phyloP scores from a whole-genome alignment of 2,888 invertebrate species.

The Caenorhabditis sp. region DNA sequence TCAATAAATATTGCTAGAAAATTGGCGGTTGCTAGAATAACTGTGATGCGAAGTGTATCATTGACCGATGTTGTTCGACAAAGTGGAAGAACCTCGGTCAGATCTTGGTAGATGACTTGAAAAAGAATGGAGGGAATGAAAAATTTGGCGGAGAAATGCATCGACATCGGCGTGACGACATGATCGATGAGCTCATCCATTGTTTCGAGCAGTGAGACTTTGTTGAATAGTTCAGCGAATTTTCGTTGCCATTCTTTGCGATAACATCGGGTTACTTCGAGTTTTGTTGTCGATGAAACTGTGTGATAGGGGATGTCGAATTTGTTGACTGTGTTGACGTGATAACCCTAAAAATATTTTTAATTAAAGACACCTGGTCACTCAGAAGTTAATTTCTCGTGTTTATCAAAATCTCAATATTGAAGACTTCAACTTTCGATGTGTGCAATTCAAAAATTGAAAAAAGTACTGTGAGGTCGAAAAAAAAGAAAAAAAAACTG shows the following conservation, averaged over 20 bases:
- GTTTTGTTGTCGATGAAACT: constrained; percentile 12
- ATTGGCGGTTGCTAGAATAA: constrained; percentile 24
- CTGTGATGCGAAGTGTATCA: constrained; percentile 30
- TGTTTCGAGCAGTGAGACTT: constrained; percentile 26
- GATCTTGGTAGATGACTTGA: constrained; percentile 30
- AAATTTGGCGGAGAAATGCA: constrained; percentile 14
- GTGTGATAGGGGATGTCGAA: constrained; percentile 34
- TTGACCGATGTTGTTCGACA: constrained; percentile 25
- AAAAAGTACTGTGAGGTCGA: no score
- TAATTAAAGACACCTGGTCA: no score
- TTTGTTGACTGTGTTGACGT: constrained; percentile 33
- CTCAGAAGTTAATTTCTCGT: no score
- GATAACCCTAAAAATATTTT: constrained; percentile 13
- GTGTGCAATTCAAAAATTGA: no score
- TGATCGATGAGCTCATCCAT: constrained; percentile 32
- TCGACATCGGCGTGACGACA: constrained; percentile 19
- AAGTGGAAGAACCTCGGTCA: constrained; percentile 30
- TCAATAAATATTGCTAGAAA: constrained; percentile 26
- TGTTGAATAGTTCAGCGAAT: constrained; percentile 28
- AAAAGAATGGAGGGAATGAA: constrained; percentile 26
- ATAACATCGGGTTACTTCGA: constrained; percentile 26
- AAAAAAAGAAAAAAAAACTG: no score
- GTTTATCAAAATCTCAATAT: no score
- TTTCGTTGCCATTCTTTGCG: constrained; percentile 25
- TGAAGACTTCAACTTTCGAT: no score